Percentiles rank a stretch among this genome's conserved stretches.
Conservation (phyloP, 2,797 vertebrate species). For the Myripristis jacobus region DNA sequence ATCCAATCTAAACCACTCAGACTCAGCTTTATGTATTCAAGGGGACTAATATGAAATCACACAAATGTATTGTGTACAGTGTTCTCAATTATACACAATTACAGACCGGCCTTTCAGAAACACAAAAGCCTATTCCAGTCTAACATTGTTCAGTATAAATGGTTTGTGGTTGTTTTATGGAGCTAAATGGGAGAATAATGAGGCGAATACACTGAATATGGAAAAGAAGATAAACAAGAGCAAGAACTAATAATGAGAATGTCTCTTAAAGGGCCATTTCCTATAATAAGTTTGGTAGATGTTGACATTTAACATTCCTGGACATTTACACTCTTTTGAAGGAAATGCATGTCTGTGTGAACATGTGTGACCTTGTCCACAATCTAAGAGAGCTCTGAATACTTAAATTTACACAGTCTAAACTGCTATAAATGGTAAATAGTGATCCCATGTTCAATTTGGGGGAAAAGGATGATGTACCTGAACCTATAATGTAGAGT, state of each 20-base stretch:
- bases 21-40: slow-evolving; percentile 76
- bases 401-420: too few species aligned
- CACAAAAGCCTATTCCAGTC: slow-evolving; percentile 72
- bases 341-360: too few species aligned
- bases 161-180: slow-evolving; percentile 67
- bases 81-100: slow-evolving; percentile 80
- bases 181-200: slow-evolving; percentile 67
- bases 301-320: background rate
- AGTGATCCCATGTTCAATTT: too few species aligned
- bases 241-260: slow-evolving; percentile 17
- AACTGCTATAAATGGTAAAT: too few species aligned
- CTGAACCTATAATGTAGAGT: too few species aligned
- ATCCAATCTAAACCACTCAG: slow-evolving; percentile 80
- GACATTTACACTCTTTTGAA: too few species aligned
- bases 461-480: too few species aligned
- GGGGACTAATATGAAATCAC: slow-evolving; percentile 75
- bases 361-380: too few species aligned
- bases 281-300: slow-evolving; percentile 20
- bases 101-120: slow-evolving; percentile 71
- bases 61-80: slow-evolving; percentile 78
- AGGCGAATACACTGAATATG: slow-evolving; percentile 49
- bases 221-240: slow-evolving; percentile 49
- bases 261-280: slow-evolving; percentile 39
- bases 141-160: slow-evolving; percentile 74
- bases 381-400: too few species aligned